These are phyloP conservation scores for Melanitta fusca DNA, from an alignment of 2,797 vertebrate genomes.

Conservation along the genomic window DNA sequence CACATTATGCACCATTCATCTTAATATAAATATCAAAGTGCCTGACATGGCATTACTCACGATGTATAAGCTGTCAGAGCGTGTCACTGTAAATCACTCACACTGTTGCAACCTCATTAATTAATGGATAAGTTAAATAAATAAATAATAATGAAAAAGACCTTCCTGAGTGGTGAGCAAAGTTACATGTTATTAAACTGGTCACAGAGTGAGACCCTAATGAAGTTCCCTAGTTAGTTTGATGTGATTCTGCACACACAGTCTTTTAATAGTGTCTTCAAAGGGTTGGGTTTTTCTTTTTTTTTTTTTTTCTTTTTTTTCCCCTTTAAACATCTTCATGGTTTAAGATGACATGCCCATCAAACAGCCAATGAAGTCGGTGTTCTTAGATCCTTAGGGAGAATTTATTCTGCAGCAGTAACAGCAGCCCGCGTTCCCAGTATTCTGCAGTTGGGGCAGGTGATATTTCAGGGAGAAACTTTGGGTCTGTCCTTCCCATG, in stretches of 20 bases:
- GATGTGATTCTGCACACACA: neutral
- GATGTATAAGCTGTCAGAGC: constrained; percentile 61
- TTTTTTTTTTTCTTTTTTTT: neutral
- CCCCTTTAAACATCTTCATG: neutral
- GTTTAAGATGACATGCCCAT: neutral
- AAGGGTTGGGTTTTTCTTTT: neutral
- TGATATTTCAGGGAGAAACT: neutral
- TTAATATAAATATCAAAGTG: constrained; percentile 65
- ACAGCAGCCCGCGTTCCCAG: neutral
- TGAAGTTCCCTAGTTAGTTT: neutral
- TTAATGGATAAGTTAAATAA: constrained; percentile 56
- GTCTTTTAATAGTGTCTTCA: neutral
- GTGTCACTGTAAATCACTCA: constrained; percentile 37
- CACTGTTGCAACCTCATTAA: constrained; percentile 36
- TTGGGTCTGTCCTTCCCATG: neutral
- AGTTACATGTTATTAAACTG: neutral
- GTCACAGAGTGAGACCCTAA: neutral
- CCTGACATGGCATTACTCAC: constrained; percentile 73
- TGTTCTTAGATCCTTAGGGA: neutral
- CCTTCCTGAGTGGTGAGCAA: neutral
- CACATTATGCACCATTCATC: constrained; percentile 66
- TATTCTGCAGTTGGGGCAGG: neutral
- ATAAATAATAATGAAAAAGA: neutral
- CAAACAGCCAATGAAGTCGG: neutral
- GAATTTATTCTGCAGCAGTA: neutral